phyloP scores from a whole-genome alignment of 2,888 invertebrate species.

The Syrphus vitripennis region DNA sequence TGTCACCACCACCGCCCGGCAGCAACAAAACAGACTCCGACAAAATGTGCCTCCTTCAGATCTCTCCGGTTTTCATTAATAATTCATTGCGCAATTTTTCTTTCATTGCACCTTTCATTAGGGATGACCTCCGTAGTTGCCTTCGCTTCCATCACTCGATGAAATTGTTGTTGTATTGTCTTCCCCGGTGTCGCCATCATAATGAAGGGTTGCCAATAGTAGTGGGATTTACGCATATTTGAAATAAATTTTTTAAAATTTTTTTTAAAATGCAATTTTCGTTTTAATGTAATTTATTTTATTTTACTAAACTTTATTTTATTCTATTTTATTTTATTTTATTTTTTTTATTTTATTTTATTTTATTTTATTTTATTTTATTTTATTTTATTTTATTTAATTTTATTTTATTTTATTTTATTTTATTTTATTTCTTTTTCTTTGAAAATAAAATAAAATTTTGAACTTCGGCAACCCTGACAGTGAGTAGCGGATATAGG shows the following conservation, averaged over 20 bases:
- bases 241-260: too few species aligned
- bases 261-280: too few species aligned
- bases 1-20: neutral
- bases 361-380: too few species aligned
- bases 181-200: constrained; percentile 2
- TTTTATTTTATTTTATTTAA: too few species aligned
- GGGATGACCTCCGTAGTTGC: constrained; percentile 61
- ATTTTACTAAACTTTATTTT: too few species aligned
- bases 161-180: constrained; percentile 2
- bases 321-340: too few species aligned
- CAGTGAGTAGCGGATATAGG: constrained; percentile 12
- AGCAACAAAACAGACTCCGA: constrained; percentile 11
- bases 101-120: constrained; percentile 72
- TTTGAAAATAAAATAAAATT: too few species aligned
- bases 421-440: too few species aligned
- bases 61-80: constrained; percentile 58
- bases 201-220: neutral
- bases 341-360: too few species aligned
- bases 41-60: constrained; percentile 26
- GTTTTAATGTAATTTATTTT: too few species aligned
- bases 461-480: neutral
- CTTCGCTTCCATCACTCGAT: neutral
- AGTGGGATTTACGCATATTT: too few species aligned
- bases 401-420: too few species aligned
- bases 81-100: constrained; percentile 71